Percentiles rank a stretch among this genome's conserved stretches.
These are phyloP conservation scores for Pelecanoides urinatrix DNA, from an alignment of 2,113 vertebrate genomes.

Conservation along the genomic window DNA sequence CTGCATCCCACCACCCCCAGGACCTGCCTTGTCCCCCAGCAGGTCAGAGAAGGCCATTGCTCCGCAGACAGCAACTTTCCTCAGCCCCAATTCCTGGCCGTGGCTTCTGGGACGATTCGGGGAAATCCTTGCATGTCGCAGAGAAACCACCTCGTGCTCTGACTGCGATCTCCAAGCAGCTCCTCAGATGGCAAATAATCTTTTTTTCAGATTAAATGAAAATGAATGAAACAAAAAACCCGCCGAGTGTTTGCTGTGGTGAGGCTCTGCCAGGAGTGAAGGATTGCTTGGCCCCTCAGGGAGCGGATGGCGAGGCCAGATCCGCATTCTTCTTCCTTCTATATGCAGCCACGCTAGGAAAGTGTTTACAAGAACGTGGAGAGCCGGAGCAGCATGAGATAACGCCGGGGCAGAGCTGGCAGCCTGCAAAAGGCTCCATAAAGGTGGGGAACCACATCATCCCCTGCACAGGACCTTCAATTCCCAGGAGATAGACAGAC, in stretches of 20 bases:
- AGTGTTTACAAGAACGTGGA: not conserved
- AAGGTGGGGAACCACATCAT: too few relatives aligned
- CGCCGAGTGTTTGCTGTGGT: not conserved
- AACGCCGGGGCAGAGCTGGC: not conserved
- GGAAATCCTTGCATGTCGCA: not conserved
- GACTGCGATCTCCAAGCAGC: not conserved
- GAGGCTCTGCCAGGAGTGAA: not conserved
- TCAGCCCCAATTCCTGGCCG: not conserved
- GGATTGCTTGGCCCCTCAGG: not conserved
- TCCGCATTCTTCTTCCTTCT: not conserved
- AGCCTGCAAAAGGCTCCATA: not conserved
- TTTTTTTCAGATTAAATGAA: not conserved
- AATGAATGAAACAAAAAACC: not conserved
- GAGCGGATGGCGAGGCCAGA: rapidly evolving
- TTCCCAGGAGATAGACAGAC: not conserved
- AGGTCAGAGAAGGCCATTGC: not conserved
- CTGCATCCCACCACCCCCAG: not conserved
- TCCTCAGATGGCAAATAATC: not conserved
- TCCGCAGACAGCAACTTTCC: not conserved
- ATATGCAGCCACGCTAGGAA: not conserved
- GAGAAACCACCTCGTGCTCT: not conserved
- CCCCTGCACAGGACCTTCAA: not conserved
- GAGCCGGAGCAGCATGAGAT: not conserved
- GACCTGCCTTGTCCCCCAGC: not conserved
- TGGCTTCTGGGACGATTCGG: not conserved